Conservation (phyloP, 2,113 vertebrate species). For the Mustela nigripes region DNA sequence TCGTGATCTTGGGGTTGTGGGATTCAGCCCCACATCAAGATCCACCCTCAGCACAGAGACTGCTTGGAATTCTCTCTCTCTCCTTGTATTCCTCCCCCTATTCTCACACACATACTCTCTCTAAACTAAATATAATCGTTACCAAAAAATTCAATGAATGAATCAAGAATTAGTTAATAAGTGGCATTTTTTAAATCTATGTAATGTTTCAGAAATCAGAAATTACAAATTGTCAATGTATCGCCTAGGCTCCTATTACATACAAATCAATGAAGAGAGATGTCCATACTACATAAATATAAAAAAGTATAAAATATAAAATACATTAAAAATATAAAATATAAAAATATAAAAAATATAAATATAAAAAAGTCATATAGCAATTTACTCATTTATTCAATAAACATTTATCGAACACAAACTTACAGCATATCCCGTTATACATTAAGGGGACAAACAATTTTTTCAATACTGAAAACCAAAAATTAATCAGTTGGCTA, state of each 20-base stretch:
- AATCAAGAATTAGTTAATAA: conserved; percentile 54
- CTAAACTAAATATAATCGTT: neutral
- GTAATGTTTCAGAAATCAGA: conserved; percentile 36
- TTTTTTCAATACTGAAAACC: conserved; percentile 50
- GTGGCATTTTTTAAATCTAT: neutral
- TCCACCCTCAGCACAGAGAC: neutral
- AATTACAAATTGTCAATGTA: conserved; percentile 49
- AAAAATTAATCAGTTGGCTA: conserved; percentile 58
- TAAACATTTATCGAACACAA: conserved; percentile 15
- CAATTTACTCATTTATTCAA: conserved; percentile 4
- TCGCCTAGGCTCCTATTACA: neutral
- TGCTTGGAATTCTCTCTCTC: neutral
- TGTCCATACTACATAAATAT: neutral
- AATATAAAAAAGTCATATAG: neutral
- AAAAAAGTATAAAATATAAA: too few relatives aligned
- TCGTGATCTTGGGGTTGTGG: neutral
- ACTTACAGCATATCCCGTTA: conserved; percentile 28
- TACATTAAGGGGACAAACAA: neutral
- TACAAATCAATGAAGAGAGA: conserved; percentile 46
- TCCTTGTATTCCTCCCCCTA: neutral
- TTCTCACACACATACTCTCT: neutral
- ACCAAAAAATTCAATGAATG: neutral
- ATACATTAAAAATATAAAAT: too few relatives aligned
- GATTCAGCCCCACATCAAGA: neutral
- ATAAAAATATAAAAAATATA: neutral